Evolutionary conservation across 2,113 vertebrate genomes (phyloP), one percentile per base, ranked within the genome.

Genomic region (Dipodomys merriami): DNA sequence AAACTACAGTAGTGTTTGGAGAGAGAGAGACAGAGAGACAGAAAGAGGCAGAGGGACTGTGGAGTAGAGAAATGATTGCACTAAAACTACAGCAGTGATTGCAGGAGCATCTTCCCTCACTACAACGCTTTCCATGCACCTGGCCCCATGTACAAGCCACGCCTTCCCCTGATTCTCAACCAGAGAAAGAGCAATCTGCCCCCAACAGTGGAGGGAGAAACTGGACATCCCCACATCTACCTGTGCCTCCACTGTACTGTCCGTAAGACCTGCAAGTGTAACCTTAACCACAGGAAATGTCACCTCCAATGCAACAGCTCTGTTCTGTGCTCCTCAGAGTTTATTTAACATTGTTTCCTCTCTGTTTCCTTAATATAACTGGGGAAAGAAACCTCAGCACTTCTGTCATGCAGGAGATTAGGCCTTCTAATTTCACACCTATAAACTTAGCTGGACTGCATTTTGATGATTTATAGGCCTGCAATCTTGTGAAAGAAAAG

Each of bases 321-420:
- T 39, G 27, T 64, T 23, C n/a, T 62, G 0, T 30, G 18, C 19
- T 81, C 60, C 81, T 78, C 78, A 46, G 67, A 90, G 16, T 86
- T 72, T 69, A 49, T 67, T 39, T 18, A 72, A 79, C 39, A 53
- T 10, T n/a, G 4, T 94, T 95, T 93, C 57, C 44, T 67, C 82
- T 90, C 88, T 72, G 80, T 67, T 80, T 76, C 91, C 86, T 90
- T 82, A 91, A 8, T 33, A 8, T 29, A 80, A 72, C 46, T 19
- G 78, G 81, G 76, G 77, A 95, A 83, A 96, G 88, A 97, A 97
- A 95, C 86, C 68, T 89, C 83, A 94, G 62, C 86, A 82, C 6
- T 82, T 90, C 57, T 49, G 15, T 60, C 91, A 93, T 1, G 81
- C 25, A 71, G 83, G 67, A 91, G 62, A 92, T 84, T 62, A n/a